phyloP scores from a whole-genome alignment of 1,140 invertebrate species.

The Procambarus virginalis region DNA sequence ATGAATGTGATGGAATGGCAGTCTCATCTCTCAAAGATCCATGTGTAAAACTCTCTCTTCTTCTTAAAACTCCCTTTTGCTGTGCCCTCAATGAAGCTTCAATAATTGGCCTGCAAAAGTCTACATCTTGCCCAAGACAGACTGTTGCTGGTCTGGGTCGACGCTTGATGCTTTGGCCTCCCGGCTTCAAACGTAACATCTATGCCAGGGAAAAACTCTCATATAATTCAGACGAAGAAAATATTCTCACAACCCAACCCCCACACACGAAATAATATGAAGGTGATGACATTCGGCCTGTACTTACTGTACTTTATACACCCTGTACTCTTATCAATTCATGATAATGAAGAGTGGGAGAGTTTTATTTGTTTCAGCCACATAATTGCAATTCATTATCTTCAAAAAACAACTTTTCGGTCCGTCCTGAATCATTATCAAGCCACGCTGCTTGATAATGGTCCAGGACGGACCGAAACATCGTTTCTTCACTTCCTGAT shows the following conservation, averaged over 20 bases:
- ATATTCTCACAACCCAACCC: not conserved
- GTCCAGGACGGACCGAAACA: no score
- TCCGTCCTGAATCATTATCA: no score
- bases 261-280: no score
- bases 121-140: constrained; percentile 51
- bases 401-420: no score
- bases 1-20: constrained; percentile 7
- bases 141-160: constrained; percentile 51
- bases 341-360: no score
- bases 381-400: no score
- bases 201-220: constrained; percentile 43
- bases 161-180: constrained; percentile 24
- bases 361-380: no score
- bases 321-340: no score
- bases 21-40: constrained; percentile 16
- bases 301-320: no score
- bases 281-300: no score
- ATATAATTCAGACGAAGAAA: not conserved
- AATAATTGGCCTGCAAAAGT: constrained; percentile 12
- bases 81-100: constrained; percentile 5
- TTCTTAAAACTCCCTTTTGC: constrained; percentile 7
- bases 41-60: constrained; percentile 35
- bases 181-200: constrained; percentile 52
- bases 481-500: no score
- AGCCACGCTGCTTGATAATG: no score